Base-by-base conservation (phyloP, 1,140 invertebrate genomes). In the Bradysia coprophila region DNA sequence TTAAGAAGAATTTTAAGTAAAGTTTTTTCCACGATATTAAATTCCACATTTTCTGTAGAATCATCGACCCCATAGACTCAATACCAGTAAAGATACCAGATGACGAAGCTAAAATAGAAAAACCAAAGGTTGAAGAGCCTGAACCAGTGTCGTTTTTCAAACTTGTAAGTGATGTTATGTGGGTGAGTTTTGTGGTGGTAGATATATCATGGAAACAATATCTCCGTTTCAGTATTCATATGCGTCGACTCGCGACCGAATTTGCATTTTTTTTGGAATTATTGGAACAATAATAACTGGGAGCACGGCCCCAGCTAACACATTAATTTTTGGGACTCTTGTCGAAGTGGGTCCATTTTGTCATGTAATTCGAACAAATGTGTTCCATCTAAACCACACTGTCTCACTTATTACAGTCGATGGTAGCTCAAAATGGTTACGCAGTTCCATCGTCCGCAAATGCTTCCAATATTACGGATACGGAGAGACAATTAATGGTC, bases 281-380 rank as follows among this genome's bases (percentile, higher is more conserved):
- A 15, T 76, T 40, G 68, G 63, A 38, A 67, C 75, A 0, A 46
- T 73, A 1, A 55, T 67, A 32, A 71, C 74, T 18, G 78, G 77
- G 8, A 55, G 68, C 9, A 67, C 71, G 21, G 70, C 76, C 24
- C 78, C 79, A 0, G 48, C 75, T 8, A 75, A 82, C 49, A 76
- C 76, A 38, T 57, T 78, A 9, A 62, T 82, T n/a, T 79, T 81
- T 52, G 75, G 78, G 3, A 63, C 68, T 43, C 61, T 83, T 41
- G 68, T 77, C 0, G 68, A 71, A 55, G 63, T 60, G 49, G 51
- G n/a, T n/a, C n/a, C 43, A 52, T 20, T 24, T 18, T 4, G 18
- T 20, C 10, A 38, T 38, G 37, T 24, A 24, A 13, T 19, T 55
- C 49, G 41, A 48, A 38, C 21, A 32, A 34, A 31, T 19, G 19